Base-by-base conservation (phyloP, 2,888 invertebrate genomes). In the Meiosimyza decipiens region DNA sequence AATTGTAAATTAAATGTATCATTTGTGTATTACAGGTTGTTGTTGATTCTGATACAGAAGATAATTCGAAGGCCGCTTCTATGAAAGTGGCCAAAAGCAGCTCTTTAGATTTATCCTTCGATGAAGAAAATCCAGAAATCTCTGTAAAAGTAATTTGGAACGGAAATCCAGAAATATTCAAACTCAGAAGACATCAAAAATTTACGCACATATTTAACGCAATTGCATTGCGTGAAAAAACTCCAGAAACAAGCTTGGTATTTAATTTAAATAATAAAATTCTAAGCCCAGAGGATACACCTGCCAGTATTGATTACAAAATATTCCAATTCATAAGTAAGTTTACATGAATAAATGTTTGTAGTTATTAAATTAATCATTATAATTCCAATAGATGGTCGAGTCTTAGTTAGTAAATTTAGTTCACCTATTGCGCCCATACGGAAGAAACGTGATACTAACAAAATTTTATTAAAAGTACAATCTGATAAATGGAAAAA, bases 181-280 rank as follows among this genome's bases (percentile, higher is more conserved):
- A 79, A n/a, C 52, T 82, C 15, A 79, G 84, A 4, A 80, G 80
- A 74, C 78, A 83, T 73, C 86, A 86, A 71, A 85, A 85, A 72
- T 86, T 86, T 74, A 15, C 73, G 3, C 75, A 79, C 18, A 74
- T 86, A 68, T 83, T 86, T 54, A 74, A 80, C 47, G 75, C 78
- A 70, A 73, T 85, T 52, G 81, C 85, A 0, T 71, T 82, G 63
- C 81, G 83, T 15, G 84, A 85, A 73, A 75, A 76, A 7, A 81
- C 80, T 1, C 72, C 75, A 6, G 59, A 75, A 9, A 75, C 79
- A 0, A 77, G 80, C 65, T 72, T 86, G 49, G 77, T 82, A 11
- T 77, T 86, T 5, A 84, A 81, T 68, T 74, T 81, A 57, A 76
- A 85, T 60, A 80, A 81, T 65, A 75, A 77, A 11, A 79, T 85